phyloP scores from a whole-genome alignment of 2,113 vertebrate species.

The Calidris pugnax region DNA sequence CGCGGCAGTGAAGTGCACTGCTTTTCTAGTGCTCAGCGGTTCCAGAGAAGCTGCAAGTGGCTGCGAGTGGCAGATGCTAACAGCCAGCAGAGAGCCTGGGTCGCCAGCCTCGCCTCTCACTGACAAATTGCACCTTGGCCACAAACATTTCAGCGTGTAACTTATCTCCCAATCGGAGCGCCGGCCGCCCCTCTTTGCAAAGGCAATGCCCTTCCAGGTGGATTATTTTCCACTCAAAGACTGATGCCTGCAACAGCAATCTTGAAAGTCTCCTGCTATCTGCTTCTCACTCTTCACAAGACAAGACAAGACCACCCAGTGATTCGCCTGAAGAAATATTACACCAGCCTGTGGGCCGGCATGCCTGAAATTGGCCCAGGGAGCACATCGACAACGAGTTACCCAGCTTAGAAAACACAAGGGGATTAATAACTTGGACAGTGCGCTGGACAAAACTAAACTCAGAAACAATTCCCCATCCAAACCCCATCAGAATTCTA shows the following conservation, averaged over 20 bases:
- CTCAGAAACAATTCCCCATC: neutral
- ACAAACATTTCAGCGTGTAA: neutral
- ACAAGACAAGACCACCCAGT: conserved; percentile 79
- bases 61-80: conserved; percentile 35
- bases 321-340: conserved; percentile 68
- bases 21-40: neutral
- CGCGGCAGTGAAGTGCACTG: neutral
- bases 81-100: neutral
- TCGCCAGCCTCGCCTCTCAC: neutral
- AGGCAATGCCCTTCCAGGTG: conserved; percentile 63
- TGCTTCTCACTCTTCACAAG: conserved; percentile 69
- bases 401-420: conserved; percentile 25
- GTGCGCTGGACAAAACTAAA: conserved; percentile 6
- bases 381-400: conserved; percentile 19
- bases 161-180: neutral
- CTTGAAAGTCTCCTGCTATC: conserved; percentile 73
- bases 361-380: conserved; percentile 46
- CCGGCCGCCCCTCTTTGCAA: neutral
- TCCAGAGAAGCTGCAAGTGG: conserved; percentile 18
- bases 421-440: conserved; percentile 52
- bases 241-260: conserved; percentile 60
- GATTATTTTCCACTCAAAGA: conserved; percentile 70
- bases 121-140: conserved; percentile 47
- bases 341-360: conserved; percentile 35
- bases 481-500: conserved; percentile 34